Conservation (phyloP, 2,888 invertebrate species). For the Lottia gigantea region DNA sequence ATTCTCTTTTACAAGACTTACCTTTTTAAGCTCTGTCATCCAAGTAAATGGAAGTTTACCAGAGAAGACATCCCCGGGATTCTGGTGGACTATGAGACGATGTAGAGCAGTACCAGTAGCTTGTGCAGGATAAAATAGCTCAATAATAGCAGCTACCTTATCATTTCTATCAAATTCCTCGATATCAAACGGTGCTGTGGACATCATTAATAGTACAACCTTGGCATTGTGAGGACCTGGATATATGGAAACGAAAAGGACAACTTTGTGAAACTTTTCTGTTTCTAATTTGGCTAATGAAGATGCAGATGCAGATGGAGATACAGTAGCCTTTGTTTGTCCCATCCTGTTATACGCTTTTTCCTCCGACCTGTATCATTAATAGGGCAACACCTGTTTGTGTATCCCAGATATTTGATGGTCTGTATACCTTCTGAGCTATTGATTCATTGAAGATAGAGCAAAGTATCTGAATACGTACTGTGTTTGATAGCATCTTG, state of each 20-base stretch:
- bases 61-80: not conserved
- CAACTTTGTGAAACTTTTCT: too few relatives aligned
- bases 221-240: conserved; percentile 6
- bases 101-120: not conserved
- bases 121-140: not conserved
- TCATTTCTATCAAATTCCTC: conserved; percentile 2
- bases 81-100: not conserved
- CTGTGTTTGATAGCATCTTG: conserved; percentile 43
- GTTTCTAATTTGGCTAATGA: too few relatives aligned
- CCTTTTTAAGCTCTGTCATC: not conserved
- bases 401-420: too few relatives aligned
- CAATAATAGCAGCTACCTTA: not conserved
- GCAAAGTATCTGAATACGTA: not conserved
- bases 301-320: too few relatives aligned
- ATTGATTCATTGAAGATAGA: too few relatives aligned
- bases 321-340: too few relatives aligned
- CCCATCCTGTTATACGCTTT: too few relatives aligned
- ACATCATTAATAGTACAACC: not conserved
- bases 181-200: not conserved
- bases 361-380: too few relatives aligned
- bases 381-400: too few relatives aligned
- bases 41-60: not conserved
- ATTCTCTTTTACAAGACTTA: not conserved
- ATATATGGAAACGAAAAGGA: not conserved
- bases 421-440: too few relatives aligned